phyloP scores from a whole-genome alignment of 2,888 invertebrate species.

The Protonemura montana region DNA sequence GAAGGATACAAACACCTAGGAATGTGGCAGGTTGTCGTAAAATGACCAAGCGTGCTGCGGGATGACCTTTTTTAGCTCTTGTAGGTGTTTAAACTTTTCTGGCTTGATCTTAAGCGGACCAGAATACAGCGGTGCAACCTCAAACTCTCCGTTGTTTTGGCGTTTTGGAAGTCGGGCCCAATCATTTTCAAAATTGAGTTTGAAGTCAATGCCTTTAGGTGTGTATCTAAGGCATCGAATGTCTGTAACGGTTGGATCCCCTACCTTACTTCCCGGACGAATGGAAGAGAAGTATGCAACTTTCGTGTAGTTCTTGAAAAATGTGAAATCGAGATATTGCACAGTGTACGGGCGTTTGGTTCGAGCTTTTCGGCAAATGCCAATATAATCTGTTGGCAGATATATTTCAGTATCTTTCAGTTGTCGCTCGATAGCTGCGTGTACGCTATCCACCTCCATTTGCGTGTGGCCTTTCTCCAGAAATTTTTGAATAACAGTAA shows the following conservation, averaged over 20 bases:
- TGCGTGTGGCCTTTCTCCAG: constrained; percentile 52
- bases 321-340: constrained; percentile 42
- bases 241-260: constrained; percentile 51
- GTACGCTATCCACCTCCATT: constrained; percentile 52
- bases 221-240: constrained; percentile 37
- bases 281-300: constrained; percentile 47
- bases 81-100: constrained; percentile 34
- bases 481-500: constrained; percentile 49
- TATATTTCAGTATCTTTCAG: constrained; percentile 45
- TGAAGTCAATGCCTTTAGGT: constrained; percentile 19
- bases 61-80: constrained; percentile 32
- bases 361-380: constrained; percentile 45
- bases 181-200: constrained; percentile 8
- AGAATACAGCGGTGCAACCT: not conserved
- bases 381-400: constrained; percentile 48
- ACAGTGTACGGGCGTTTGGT: constrained; percentile 47
- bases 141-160: not conserved
- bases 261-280: constrained; percentile 50
- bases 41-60: constrained; percentile 22
- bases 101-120: constrained; percentile 28
- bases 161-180: constrained; percentile 23
- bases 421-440: constrained; percentile 49
- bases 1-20: not conserved
- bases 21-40: constrained; percentile 25
- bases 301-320: constrained; percentile 43